Percentiles rank a stretch among this genome's conserved stretches.
Conservation (phyloP, 2,888 invertebrate species). For the Cenopis cana region DNA sequence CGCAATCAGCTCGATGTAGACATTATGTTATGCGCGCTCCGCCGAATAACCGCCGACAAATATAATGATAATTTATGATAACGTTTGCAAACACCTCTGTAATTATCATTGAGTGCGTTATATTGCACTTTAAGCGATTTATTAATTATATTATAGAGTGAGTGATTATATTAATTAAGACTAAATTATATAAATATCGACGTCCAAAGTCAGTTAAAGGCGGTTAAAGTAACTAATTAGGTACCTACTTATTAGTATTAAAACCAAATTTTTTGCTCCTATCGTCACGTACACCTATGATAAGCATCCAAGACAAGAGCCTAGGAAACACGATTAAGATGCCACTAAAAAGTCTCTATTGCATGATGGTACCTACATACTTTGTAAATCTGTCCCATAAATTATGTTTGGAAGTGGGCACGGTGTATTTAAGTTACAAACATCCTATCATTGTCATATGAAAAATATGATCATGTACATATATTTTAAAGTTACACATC, state of each 20-base stretch:
- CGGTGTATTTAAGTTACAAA: not conserved
- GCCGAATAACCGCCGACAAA: conserved; percentile 21
- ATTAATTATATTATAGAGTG: no score
- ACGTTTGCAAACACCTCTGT: conserved; percentile 37
- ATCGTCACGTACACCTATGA: no score
- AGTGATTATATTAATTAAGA: conserved; percentile 9
- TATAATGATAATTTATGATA: conserved; percentile 39
- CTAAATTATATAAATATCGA: not conserved
- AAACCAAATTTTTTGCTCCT: no score
- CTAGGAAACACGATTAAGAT: not conserved
- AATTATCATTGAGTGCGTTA: conserved; percentile 15
- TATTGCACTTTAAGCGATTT: conserved; percentile 20
- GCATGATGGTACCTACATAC: not conserved
- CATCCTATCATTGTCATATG: not conserved
- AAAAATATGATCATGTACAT: not conserved
- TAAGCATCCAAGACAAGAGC: not conserved
- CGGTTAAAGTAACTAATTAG: not conserved
- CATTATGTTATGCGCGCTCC: conserved; percentile 69
- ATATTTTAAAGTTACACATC: not conserved
- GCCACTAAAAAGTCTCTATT: not conserved
- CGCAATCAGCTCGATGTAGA: conserved; percentile 69
- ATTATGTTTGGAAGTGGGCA: not conserved
- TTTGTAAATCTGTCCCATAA: not conserved
- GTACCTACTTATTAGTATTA: no score
- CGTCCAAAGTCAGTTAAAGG: not conserved